phyloP scores from a whole-genome alignment of 2,113 vertebrate species.

The Heloderma charlesbogerti region DNA sequence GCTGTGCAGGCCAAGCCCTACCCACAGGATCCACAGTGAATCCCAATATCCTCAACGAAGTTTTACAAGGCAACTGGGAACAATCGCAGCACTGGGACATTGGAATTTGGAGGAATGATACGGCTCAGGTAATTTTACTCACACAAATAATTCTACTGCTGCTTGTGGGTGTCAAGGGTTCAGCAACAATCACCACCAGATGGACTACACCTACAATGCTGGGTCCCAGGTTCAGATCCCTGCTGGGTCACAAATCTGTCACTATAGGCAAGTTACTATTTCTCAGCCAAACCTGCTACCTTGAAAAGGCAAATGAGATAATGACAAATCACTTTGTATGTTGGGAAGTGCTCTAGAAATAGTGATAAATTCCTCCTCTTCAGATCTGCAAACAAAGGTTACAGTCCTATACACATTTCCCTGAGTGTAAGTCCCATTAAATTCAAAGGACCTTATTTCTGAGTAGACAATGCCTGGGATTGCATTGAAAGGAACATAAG shows the following conservation, averaged over 20 bases:
- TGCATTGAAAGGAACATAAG: background rate
- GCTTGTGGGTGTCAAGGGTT: background rate
- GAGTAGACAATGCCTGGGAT: too few relatives aligned
- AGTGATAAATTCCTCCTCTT: background rate
- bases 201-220: background rate
- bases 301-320: background rate
- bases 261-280: background rate
- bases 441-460: background rate
- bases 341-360: background rate
- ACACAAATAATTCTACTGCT: background rate
- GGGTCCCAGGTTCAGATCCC: background rate
- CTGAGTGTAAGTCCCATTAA: background rate
- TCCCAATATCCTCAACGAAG: background rate
- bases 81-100: background rate
- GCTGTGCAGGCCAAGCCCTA: background rate
- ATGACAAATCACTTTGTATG: background rate
- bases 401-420: background rate
- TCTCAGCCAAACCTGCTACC: background rate
- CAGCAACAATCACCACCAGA: background rate
- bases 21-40: background rate
- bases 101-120: background rate
- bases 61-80: background rate
- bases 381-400: background rate
- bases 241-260: slow-evolving; percentile 1
- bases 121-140: slow-evolving; percentile 26